Evolutionary conservation across 2,113 vertebrate species (phyloP), one percentile per base, ranked within the genome.

Genomic region (Octodon degus): DNA sequence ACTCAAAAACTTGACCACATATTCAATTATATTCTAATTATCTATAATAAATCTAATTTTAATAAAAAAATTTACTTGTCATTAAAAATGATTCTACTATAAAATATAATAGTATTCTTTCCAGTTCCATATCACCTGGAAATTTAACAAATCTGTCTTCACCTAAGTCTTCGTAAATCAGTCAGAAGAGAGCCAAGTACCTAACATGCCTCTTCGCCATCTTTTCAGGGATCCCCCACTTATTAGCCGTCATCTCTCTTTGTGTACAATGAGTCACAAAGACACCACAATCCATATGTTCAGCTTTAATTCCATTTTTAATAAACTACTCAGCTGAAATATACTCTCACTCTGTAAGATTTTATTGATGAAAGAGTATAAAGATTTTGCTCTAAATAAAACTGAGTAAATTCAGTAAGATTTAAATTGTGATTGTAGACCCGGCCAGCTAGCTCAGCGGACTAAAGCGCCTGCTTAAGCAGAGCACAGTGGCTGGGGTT

Each of bases 41-140:
- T 70, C 27, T 93, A 7, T n/a, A 62, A 77, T 82, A 77, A 89
- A 88, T 91, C 94, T 93, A 27, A 93, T 82, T 70, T 81, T 90
- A 30, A n/a, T 91, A 63, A 55, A 74, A 74, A 94, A 58, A 55
- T 84, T 74, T 43, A 32, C 7, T 91, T 82, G 53, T 12, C 37
- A 47, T 24, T 40, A 89, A 74, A 68, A 16, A 14, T 55, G 7
- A 58, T 68, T 93, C 40, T 89, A 7, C 43, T 86, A 13, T 94
- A 81, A 86, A 85, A 90, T 16, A 58, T 82, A 65, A 83, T 53
- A 62, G 6, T 62, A 77, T 47, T 86, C 58, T 95, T 76, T 86
- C 11, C 24, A 68, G 47, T 72, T 89, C 70, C n/a, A 94, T 65
- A 20, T 62, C 25, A 92, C 25, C 37, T 94, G 3, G 0, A 93